Conservation (phyloP, 2,888 invertebrate species). For the Notodromas monacha region DNA sequence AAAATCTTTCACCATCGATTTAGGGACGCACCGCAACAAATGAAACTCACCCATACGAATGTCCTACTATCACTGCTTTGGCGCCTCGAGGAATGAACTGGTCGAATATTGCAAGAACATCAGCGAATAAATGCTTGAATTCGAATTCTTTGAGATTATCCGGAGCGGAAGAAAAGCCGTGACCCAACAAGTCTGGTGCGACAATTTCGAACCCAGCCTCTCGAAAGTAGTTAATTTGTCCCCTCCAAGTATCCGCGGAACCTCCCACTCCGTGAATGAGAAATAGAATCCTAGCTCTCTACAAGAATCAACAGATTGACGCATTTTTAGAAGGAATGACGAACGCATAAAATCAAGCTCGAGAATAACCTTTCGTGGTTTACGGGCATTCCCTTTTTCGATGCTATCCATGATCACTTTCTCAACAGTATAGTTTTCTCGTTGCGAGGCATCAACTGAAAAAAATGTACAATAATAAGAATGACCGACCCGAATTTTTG, state of each 20-base stretch:
- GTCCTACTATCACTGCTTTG: constrained; percentile 27
- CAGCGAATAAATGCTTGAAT: constrained; percentile 25
- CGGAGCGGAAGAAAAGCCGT: constrained; percentile 29
- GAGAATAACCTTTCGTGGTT: no score
- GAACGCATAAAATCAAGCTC: no score
- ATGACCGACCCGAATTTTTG: no score
- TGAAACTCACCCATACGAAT: constrained; percentile 27
- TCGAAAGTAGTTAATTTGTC: constrained; percentile 24
- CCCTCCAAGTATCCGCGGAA: constrained; percentile 26
- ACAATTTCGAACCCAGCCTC: constrained; percentile 26
- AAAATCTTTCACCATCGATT: no score
- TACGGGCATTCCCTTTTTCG: no score
- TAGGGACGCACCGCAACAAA: background rate
- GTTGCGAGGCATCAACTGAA: no score
- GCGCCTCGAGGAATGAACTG: constrained; percentile 22
- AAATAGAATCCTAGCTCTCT: no score
- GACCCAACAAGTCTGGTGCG: constrained; percentile 31
- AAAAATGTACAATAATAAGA: no score
- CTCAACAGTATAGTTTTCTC: no score
- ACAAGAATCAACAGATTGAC: no score
- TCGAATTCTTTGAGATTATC: constrained; percentile 22
- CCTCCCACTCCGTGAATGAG: constrained; percentile 33
- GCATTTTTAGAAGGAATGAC: no score
- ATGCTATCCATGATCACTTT: no score
- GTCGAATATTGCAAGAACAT: constrained; percentile 25